Percentiles rank a stretch among this genome's conserved stretches.
phyloP scores from a whole-genome alignment of 2,113 vertebrate genomes.

The Myiagra hebetior region DNA sequence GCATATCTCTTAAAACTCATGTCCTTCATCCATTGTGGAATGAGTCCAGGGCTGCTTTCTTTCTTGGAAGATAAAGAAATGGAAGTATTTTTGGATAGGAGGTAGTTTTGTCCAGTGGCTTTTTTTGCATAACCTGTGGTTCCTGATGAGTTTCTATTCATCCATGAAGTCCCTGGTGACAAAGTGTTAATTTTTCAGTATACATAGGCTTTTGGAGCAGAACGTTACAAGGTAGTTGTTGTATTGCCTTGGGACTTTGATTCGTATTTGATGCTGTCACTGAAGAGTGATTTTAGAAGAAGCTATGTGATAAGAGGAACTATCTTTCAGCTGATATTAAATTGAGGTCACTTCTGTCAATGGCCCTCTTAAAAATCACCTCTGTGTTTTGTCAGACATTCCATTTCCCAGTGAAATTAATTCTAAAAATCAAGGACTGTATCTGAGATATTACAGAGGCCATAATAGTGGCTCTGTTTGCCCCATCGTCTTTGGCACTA shows the following conservation, averaged over 20 bases:
- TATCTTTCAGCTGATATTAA: constrained; percentile 40
- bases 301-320: not conserved
- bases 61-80: not conserved
- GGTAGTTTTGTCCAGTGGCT: not conserved
- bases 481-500: not conserved
- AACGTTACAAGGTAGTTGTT: not conserved
- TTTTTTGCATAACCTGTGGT: not conserved
- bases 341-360: constrained; percentile 49
- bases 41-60: not conserved
- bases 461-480: constrained; percentile 1
- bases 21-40: not conserved
- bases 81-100: not conserved
- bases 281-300: constrained; percentile 33
- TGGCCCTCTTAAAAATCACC: constrained; percentile 50
- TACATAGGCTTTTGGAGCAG: not conserved
- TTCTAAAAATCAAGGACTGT: constrained; percentile 53
- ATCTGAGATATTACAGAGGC: constrained; percentile 19
- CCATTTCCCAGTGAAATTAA: constrained; percentile 48
- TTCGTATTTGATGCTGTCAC: constrained; percentile 1
- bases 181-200: not conserved
- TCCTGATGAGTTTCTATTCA: not conserved
- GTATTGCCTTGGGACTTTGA: not conserved
- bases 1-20: not conserved
- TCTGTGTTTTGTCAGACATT: constrained; percentile 49
- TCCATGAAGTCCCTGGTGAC: not conserved